These are phyloP conservation scores for Bathynomus jamesi DNA, from an alignment of 1,140 invertebrate genomes.

Conservation along the genomic window DNA sequence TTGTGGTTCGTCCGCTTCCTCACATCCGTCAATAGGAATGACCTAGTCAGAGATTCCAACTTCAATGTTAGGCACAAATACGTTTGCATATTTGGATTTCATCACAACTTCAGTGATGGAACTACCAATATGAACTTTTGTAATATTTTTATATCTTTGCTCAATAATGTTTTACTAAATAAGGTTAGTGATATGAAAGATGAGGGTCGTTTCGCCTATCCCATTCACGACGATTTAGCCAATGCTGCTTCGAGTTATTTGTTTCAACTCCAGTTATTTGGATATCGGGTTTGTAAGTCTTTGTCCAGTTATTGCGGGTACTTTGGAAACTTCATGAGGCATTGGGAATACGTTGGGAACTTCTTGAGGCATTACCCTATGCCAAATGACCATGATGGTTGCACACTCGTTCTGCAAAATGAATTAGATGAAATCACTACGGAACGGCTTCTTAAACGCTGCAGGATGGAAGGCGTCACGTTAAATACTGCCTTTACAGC, in stretches of 20 bases:
- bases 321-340: constrained; percentile 25
- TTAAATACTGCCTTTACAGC: constrained; percentile 33
- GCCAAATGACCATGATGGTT: constrained; percentile 8
- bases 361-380: constrained; percentile 18
- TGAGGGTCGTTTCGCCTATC: constrained; percentile 23
- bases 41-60: constrained; percentile 13
- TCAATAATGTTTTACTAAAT: constrained; percentile 22
- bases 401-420: constrained; percentile 20
- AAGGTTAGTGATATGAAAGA: constrained; percentile 19
- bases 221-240: constrained; percentile 27
- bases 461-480: constrained; percentile 31
- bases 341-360: constrained; percentile 22
- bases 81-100: constrained; percentile 33
- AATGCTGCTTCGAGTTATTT: constrained; percentile 1
- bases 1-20: constrained; percentile 31
- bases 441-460: constrained; percentile 15
- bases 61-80: constrained; percentile 26
- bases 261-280: constrained; percentile 16
- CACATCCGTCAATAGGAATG: constrained; percentile 13
- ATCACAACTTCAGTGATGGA: constrained; percentile 35
- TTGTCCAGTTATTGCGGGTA: constrained; percentile 14
- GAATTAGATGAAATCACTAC: constrained; percentile 30
- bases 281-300: constrained; percentile 24
- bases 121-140: constrained; percentile 37
- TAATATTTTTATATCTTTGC: constrained; percentile 28